A percentile compares a stretch with the other conserved stretches of the same genome.
phyloP scores from a whole-genome alignment of 2,888 invertebrate species.

The Bombylius major region DNA sequence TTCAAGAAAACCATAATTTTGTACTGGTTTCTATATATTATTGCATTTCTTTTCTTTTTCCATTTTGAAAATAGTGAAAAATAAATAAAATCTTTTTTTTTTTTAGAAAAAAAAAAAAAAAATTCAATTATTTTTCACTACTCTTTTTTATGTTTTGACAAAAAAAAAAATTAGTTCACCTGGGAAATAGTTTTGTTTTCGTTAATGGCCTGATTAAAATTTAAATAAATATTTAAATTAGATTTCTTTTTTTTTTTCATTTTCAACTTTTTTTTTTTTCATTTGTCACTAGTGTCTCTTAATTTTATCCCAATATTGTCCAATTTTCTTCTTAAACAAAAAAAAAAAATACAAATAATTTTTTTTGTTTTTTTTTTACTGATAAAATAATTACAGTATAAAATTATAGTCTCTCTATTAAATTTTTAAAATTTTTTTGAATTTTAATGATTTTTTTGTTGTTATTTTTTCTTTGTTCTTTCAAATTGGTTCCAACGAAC shows the following conservation, averaged over 20 bases:
- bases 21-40: slow-evolving; percentile 3
- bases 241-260: slow-evolving; percentile 14
- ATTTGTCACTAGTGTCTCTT: slow-evolving; percentile 39
- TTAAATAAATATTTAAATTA: slow-evolving; percentile 9
- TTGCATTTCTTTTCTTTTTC: neutral
- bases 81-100: no score
- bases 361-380: neutral
- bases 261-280: slow-evolving; percentile 16
- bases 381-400: neutral
- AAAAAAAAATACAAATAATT: neutral
- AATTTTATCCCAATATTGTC: slow-evolving; percentile 15
- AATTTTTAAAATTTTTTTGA: no score
- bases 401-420: neutral
- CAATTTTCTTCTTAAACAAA: neutral
- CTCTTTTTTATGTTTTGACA: no score
- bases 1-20: slow-evolving; percentile 13
- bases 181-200: slow-evolving; percentile 13
- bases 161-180: slow-evolving; percentile 9
- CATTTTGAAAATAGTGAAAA: neutral
- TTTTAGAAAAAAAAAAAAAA: no score
- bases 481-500: slow-evolving; percentile 26
- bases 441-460: no score
- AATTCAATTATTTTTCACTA: no score
- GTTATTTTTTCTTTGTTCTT: neutral
- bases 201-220: slow-evolving; percentile 17